These are phyloP conservation scores for Melipona beecheii DNA, from an alignment of 2,888 invertebrate genomes.

Conservation along the genomic window DNA sequence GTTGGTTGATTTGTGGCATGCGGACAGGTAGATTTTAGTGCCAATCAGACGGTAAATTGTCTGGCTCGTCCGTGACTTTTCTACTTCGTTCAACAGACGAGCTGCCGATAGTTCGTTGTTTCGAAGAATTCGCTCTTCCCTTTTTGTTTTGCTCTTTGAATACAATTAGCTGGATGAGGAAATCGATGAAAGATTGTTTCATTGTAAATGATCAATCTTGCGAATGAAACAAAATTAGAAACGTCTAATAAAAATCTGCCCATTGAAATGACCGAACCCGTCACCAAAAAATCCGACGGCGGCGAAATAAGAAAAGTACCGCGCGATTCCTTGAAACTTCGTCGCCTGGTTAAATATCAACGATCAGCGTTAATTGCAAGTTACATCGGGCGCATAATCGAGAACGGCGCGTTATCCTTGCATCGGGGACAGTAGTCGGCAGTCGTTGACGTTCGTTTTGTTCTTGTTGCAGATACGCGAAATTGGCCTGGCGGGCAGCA, in stretches of 20 bases:
- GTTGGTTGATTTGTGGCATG: background rate
- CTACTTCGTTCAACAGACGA: background rate
- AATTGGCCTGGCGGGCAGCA: constrained; percentile 24
- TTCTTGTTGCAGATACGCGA: constrained; percentile 55
- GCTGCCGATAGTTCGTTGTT: background rate
- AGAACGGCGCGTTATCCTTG: constrained; percentile 1
- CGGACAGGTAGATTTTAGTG: background rate
- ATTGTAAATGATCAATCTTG: background rate
- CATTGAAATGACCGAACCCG: too few relatives aligned
- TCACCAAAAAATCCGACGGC: too few relatives aligned
- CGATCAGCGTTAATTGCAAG: constrained; percentile 23
- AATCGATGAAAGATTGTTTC: background rate
- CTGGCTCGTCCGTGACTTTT: background rate
- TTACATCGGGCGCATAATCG: background rate
- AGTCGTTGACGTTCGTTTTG: constrained; percentile 41
- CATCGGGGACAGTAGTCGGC: constrained; percentile 1
- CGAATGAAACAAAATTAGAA: background rate
- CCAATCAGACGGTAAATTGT: background rate
- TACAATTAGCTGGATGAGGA: background rate
- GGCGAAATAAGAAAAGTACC: background rate
- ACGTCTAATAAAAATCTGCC: background rate
- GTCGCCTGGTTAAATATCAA: constrained; percentile 1
- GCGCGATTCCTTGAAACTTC: background rate
- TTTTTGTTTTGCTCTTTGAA: background rate
- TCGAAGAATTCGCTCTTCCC: background rate